Base-by-base conservation (phyloP, 53 echinoderm and acorn worm species). In the Paracentrotus lividus region DNA sequence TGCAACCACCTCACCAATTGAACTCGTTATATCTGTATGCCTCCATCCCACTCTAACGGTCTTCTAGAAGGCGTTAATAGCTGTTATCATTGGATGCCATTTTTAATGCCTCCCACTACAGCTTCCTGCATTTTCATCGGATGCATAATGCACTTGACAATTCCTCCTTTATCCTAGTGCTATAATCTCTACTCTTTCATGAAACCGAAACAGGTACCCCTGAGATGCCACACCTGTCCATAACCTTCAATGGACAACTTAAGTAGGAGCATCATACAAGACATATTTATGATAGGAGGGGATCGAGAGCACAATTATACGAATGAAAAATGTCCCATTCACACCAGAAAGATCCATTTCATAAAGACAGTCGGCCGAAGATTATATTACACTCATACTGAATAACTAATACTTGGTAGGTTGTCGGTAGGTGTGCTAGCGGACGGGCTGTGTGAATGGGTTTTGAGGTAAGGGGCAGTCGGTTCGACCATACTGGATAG, bases 261-360 rank as follows among this genome's bases (percentile, higher is more conserved):
- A 38, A 36, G 32, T 16, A 20, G 21, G 20, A 36, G 72, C 72
- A 20, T 72, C 72, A 38, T 38, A 20, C 36, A 16, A 32, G 72
- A 72, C 72, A 72, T 40, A 72, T 72, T 72, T 72, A 72, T 72
- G 72, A 5, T 40, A 72, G 72, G 72, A 40, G 72, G 16, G 72
- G 72, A 38, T 72, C 8, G 72, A 72, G 72, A 72, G 72, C 32
- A 40, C 42, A 72, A 72, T 72, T 72, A 51, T 51, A 72, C 36
- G 72, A 72, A 40, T 72, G 72, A 40, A 36, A 31, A 5, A 29
- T n/a, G n/a, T n/a, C n/a, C n/a, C n/a, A n/a, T n/a, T n/a, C n/a
- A n/a, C n/a, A n/a, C n/a, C n/a, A n/a, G n/a, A n/a, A n/a, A n/a
- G n/a, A n/a, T n/a, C n/a, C n/a, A n/a, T n/a, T n/a, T n/a, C n/a